phyloP scores from a whole-genome alignment of 2,888 invertebrate genomes.

The Cantharis nigra region DNA sequence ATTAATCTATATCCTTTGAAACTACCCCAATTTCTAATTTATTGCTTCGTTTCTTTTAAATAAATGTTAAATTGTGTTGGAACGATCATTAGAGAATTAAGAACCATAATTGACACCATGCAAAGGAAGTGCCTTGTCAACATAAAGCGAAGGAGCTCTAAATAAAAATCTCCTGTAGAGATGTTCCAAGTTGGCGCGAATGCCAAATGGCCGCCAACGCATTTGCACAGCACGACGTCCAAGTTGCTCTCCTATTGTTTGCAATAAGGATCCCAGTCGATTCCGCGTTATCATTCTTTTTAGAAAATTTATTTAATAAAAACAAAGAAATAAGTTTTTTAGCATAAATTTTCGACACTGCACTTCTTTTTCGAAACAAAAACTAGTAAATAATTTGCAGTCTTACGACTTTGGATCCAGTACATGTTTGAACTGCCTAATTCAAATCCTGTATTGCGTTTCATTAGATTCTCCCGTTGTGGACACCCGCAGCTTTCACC shows the following conservation, averaged over 20 bases:
- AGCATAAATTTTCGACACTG: neutral
- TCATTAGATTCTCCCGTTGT: conserved; percentile 36
- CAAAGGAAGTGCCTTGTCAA: conserved; percentile 23
- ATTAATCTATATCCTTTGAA: neutral
- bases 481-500: conserved; percentile 42
- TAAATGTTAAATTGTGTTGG: neutral
- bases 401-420: neutral
- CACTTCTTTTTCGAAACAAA: too few species aligned
- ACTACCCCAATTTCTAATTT: neutral
- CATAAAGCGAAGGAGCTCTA: conserved; percentile 25
- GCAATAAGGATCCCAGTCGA: conserved; percentile 20
- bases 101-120: conserved; percentile 26
- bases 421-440: conserved; percentile 10
- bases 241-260: conserved; percentile 35
- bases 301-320: neutral
- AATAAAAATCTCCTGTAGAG: conserved; percentile 31
- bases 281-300: neutral
- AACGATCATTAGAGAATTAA: conserved; percentile 15
- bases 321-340: neutral
- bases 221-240: conserved; percentile 33
- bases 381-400: neutral
- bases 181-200: conserved; percentile 29
- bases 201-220: conserved; percentile 38
- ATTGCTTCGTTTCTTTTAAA: neutral
- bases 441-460: conserved; percentile 27